Evolutionary conservation across 1,140 invertebrate genomes (phyloP).

Genomic region (Zophobas morio): DNA sequence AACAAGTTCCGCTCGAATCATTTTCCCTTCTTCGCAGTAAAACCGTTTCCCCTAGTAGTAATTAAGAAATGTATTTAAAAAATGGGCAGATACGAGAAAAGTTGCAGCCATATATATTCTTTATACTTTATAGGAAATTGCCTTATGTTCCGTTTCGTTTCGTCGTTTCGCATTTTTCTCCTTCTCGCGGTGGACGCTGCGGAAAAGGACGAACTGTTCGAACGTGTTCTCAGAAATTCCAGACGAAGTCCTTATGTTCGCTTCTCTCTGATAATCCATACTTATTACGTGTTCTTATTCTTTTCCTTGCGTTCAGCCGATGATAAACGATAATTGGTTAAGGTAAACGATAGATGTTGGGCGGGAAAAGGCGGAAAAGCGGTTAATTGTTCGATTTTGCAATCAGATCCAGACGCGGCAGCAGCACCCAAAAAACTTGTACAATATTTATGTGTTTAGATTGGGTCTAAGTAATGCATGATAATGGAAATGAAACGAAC

Average conservation of each 20-base stretch:
- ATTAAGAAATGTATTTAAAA: constrained; percentile 64
- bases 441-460: constrained; percentile 62
- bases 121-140: constrained; percentile 64
- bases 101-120: constrained; percentile 63
- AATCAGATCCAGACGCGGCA: constrained; percentile 32
- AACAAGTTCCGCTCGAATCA: neutral
- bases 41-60: constrained; percentile 51
- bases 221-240: constrained; percentile 44
- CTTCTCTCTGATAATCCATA: constrained; percentile 65
- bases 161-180: constrained; percentile 46
- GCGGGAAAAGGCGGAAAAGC: constrained; percentile 34
- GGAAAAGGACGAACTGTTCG: constrained; percentile 43
- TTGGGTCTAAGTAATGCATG: constrained; percentile 61
- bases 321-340: constrained; percentile 65
- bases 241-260: constrained; percentile 59
- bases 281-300: constrained; percentile 66
- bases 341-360: constrained; percentile 63
- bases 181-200: constrained; percentile 4
- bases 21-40: neutral
- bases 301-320: constrained; percentile 62
- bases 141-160: constrained; percentile 60
- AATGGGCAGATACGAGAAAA: constrained; percentile 61
- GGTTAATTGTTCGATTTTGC: constrained; percentile 45
- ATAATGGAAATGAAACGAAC: constrained; percentile 56
- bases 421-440: constrained; percentile 38